Evolutionary conservation across 2,797 vertebrate species (phyloP).

Genomic region (Brotogeris chrysoptera): DNA sequence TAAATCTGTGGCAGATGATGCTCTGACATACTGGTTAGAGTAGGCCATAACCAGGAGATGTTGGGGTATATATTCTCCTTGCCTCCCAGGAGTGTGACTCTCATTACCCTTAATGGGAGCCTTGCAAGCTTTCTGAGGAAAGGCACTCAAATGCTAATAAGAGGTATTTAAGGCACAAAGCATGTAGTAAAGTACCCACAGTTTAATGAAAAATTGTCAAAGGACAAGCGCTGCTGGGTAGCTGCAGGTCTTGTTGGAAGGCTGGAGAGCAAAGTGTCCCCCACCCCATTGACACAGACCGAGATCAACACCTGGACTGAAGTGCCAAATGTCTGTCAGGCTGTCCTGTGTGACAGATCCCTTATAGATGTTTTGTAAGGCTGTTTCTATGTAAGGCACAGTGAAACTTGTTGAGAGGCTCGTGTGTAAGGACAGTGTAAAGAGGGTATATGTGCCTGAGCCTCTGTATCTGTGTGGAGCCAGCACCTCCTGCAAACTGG

Average conservation of each 20-base stretch:
- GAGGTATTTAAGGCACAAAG: slow-evolving; percentile 57
- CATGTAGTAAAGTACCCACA: slow-evolving; percentile 19
- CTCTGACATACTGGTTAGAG: slow-evolving; percentile 27
- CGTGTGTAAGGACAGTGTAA: not conserved
- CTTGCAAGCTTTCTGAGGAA: slow-evolving; percentile 23
- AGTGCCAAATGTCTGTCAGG: not conserved
- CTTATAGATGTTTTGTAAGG: not conserved
- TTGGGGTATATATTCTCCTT: slow-evolving; percentile 45
- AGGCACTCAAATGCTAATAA: slow-evolving; percentile 49
- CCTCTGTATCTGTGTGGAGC: not conserved
- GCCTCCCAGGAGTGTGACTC: slow-evolving; percentile 42
- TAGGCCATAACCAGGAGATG: slow-evolving; percentile 35
- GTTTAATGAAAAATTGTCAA: slow-evolving; percentile 15
- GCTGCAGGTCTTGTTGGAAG: not conserved
- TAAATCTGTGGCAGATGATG: slow-evolving; percentile 64
- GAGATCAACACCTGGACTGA: not conserved
- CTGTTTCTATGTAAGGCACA: not conserved
- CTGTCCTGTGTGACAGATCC: not conserved
- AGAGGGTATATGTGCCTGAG: not conserved
- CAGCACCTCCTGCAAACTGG: fast-evolving
- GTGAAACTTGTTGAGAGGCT: not conserved
- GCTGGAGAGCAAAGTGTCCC: not conserved
- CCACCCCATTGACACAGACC: not conserved
- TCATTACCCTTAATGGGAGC: slow-evolving; percentile 58
- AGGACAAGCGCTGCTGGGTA: not conserved